Conservation (phyloP, 2,888 invertebrate species). For the Cremastobaeus sp. region DNA sequence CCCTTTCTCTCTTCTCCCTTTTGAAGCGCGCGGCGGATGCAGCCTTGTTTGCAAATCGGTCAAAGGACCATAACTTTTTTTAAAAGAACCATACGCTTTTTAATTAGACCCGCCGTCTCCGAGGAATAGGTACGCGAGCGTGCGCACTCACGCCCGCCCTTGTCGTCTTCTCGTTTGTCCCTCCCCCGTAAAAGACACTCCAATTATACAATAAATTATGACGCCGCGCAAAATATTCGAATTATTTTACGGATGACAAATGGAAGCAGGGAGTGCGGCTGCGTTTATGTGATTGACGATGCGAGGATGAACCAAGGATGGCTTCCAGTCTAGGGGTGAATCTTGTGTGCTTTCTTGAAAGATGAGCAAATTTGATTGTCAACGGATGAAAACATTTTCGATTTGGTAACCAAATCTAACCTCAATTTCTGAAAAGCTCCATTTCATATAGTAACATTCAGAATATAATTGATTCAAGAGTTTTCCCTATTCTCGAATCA, state of each 20-base stretch:
- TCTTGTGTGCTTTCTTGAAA: conserved; percentile 1
- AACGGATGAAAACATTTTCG: no score
- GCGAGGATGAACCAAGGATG: neutral
- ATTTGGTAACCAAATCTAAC: no score
- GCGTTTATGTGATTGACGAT: neutral
- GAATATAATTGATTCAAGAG: no score
- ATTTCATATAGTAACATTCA: no score
- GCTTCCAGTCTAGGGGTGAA: neutral
- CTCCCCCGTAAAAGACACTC: conserved; percentile 32
- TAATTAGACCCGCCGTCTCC: conserved; percentile 68
- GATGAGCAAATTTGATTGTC: neutral
- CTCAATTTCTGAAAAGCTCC: no score
- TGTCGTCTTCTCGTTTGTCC: conserved; percentile 22
- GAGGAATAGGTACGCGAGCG: conserved; percentile 40
- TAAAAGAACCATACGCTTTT: conserved; percentile 68
- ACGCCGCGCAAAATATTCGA: neutral
- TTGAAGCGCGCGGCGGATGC: conserved; percentile 63
- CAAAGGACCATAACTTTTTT: conserved; percentile 69
- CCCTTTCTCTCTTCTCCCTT: conserved; percentile 57
- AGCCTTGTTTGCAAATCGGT: conserved; percentile 73
- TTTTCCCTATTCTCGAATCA: no score
- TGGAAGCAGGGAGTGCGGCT: neutral
- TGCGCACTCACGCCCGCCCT: conserved; percentile 8
- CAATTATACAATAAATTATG: conserved; percentile 46
- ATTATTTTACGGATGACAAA: neutral